A percentile compares a stretch with the other conserved stretches of the same genome.
phyloP scores from a whole-genome alignment of 2,797 vertebrate species.

The Catamblyrhynchus diadema region DNA sequence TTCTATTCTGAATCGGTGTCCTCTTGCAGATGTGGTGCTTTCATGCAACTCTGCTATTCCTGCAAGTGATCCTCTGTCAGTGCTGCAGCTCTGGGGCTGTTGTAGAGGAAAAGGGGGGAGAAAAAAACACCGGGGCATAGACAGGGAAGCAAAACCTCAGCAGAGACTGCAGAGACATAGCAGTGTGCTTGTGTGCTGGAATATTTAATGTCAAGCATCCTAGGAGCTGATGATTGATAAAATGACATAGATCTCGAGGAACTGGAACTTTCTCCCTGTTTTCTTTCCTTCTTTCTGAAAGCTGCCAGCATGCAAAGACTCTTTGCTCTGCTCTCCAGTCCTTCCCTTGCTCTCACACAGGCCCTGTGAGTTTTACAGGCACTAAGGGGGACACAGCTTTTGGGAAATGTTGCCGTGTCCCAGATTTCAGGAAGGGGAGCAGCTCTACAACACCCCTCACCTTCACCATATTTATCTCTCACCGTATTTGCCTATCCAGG shows the following conservation, averaged over 20 bases:
- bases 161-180: background rate
- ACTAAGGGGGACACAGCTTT: background rate
- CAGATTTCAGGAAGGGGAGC: background rate
- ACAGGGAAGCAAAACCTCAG: background rate
- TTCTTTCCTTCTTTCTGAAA: background rate
- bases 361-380: background rate
- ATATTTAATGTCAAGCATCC: background rate
- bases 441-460: background rate
- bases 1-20: background rate
- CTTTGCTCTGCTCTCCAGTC: background rate
- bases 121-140: background rate
- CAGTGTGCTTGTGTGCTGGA: background rate
- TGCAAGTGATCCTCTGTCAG: background rate
- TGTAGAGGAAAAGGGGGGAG: accelerated
- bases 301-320: background rate
- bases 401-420: background rate
- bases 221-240: background rate
- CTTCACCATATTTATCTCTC: background rate
- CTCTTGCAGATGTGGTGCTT: background rate
- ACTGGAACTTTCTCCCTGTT: background rate
- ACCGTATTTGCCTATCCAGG: too few relatives aligned
- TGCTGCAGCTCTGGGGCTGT: background rate
- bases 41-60: background rate
- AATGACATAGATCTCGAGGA: background rate
- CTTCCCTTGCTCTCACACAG: background rate